Base-by-base conservation (phyloP, 2,888 invertebrate species). In the Ditula angustiorana region DNA sequence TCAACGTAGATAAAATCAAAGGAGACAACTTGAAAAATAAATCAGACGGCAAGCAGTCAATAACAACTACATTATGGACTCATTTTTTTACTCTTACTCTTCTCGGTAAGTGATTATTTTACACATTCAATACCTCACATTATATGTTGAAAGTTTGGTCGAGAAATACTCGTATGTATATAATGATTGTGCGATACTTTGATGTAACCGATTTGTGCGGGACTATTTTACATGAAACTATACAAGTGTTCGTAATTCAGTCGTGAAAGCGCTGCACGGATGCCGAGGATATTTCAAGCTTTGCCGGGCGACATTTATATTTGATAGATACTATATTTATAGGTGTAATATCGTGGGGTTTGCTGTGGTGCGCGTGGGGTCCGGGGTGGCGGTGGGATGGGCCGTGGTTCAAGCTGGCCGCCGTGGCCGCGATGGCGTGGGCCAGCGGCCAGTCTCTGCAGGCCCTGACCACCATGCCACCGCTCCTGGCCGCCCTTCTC, bases 311-410 rank as follows among this genome's bases (percentile, higher is more conserved):
- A n/a, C n/a, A 19, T 10, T 7, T 16, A 16, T 35, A 8, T 23
- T 21, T 53, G 28, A 19, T n/a, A 41, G 10, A 8, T 60, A 23
- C 47, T 64, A 60, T 60, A 33, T 61, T 70, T 62, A 10, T 68
- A 91, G 92, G 87, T 2, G 59, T 83, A 60, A 69, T 85, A 68
- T 67, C 77, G 74, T 92, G 92, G 92, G 85, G 84, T 8, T 35
- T 86, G 2, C 63, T 88, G 16, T 91, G 87, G 86, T 76, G 77
- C 50, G 77, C 81, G 2, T 90, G 79, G 65, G 89, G 88, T 24
- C 81, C 85, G 0, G 77, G 73, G 16, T 92, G 90, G 91, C 67
- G 75, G 16, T 87, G 83, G 84, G 73, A 85, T 47, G 91, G 89
- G 0, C 75, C 75, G 0, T 90, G 86, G 86, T 88, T 89, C 69